These are phyloP conservation scores for Campylomormyrus tamandua DNA, from an alignment of 2,113 vertebrate species.

Conservation along the genomic window DNA sequence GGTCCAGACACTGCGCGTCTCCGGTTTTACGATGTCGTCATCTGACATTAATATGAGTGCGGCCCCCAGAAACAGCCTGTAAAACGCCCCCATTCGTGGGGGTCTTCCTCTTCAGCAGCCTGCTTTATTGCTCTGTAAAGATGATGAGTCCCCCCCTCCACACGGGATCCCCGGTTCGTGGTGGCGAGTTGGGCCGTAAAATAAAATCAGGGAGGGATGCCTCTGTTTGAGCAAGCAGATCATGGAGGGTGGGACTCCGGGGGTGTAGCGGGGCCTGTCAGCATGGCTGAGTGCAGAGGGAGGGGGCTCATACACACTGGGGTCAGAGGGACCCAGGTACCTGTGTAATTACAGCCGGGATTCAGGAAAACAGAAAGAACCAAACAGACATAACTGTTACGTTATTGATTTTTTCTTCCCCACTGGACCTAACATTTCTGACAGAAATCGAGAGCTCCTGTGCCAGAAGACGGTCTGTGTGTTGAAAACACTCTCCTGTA, in stretches of 20 bases:
- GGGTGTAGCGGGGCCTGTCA: not conserved
- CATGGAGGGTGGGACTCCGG: slow-evolving; percentile 41
- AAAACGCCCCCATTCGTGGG: slow-evolving; percentile 44
- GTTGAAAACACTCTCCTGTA: not conserved
- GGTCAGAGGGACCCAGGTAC: not conserved
- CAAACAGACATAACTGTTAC: not conserved
- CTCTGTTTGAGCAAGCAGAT: slow-evolving; percentile 51
- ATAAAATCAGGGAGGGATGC: slow-evolving; percentile 36
- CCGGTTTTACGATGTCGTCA: not conserved
- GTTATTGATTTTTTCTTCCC: not conserved
- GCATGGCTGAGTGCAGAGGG: not conserved
- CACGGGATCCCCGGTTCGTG: slow-evolving; percentile 50
- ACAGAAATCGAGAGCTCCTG: not conserved
- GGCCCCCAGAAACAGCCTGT: slow-evolving; percentile 54
- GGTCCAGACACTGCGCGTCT: not conserved
- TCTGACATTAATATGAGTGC: slow-evolving; percentile 44
- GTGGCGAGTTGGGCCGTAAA: slow-evolving; percentile 37
- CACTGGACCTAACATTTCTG: not conserved
- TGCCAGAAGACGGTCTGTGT: not conserved
- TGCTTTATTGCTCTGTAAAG: slow-evolving; percentile 71
- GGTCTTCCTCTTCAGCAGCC: slow-evolving; percentile 53
- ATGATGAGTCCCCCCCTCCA: slow-evolving; percentile 55
- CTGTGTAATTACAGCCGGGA: not conserved
- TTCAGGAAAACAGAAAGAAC: not conserved
- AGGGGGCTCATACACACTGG: not conserved